Evolutionary conservation across 2,113 vertebrate species (phyloP).

Genomic region (Andinoacara biseriatus): DNA sequence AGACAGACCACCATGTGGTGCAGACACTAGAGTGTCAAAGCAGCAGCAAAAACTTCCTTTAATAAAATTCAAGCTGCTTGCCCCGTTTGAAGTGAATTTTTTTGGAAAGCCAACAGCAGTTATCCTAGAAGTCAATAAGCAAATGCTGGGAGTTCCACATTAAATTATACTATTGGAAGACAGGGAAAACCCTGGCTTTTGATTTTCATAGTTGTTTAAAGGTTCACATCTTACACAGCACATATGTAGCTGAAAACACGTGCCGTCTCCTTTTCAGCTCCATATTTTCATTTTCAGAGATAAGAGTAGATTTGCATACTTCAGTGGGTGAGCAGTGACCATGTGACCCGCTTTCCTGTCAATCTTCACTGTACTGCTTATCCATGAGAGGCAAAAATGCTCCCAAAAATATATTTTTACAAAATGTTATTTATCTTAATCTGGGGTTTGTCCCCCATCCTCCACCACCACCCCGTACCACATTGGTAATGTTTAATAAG

Average conservation of each 20-base stretch:
- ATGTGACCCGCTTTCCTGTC: too few species aligned
- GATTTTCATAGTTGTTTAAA: not conserved
- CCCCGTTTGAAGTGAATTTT: constrained; percentile 25
- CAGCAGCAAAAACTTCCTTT: constrained; percentile 5
- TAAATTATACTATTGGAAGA: not conserved
- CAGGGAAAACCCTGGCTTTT: not conserved
- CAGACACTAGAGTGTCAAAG: not conserved
- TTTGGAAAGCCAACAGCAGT: constrained; percentile 7
- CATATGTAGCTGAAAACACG: not conserved
- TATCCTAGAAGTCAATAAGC: constrained; percentile 1
- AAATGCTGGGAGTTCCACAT: not conserved
- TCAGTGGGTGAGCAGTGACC: not conserved
- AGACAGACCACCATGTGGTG: not conserved
- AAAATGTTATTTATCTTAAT: not conserved
- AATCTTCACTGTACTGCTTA: too few species aligned
- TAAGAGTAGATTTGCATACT: not conserved
- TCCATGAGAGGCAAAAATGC: too few species aligned
- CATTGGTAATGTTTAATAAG: not conserved
- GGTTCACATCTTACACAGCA: not conserved
- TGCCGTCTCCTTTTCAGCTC: not conserved
- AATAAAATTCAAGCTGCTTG: constrained; percentile 35
- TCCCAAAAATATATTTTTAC: too few species aligned
- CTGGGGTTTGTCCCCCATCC: not conserved
- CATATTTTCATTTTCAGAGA: not conserved
- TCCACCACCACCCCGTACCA: too few species aligned